A percentile compares a stretch with the other conserved stretches of the same genome.
These are phyloP conservation scores for Oncorhynchus clarkii DNA, from an alignment of 2,113 vertebrate genomes.

Conservation along the genomic window DNA sequence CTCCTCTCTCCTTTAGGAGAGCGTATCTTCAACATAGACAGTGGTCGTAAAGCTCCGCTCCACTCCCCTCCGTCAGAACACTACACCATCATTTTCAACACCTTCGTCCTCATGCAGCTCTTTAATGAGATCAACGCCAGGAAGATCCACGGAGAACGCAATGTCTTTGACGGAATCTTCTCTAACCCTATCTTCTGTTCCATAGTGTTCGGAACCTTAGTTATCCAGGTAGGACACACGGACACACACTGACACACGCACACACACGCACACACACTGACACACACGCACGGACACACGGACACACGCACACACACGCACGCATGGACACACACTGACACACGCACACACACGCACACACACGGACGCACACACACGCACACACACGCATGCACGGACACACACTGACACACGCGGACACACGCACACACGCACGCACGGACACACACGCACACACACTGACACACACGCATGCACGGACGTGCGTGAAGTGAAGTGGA, in stretches of 20 bases:
- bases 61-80: constrained; percentile 86
- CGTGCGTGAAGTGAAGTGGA: too few relatives aligned
- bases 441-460: too few relatives aligned
- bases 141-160: constrained; percentile 82
- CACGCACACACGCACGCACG: too few relatives aligned
- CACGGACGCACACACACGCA: constrained; percentile 13
- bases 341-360: neutral
- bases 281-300: constrained; percentile 15
- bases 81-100: constrained; percentile 84
- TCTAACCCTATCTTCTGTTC: constrained; percentile 84
- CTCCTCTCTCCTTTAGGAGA: constrained; percentile 71
- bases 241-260: neutral
- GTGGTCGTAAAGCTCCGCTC: constrained; percentile 82
- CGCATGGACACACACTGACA: neutral
- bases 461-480: too few relatives aligned
- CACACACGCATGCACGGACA: too few relatives aligned
- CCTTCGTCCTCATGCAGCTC: constrained; percentile 84
- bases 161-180: constrained; percentile 83
- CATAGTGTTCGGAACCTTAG: constrained; percentile 81
- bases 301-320: neutral
- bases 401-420: too few relatives aligned
- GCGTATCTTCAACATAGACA: constrained; percentile 88
- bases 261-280: constrained; percentile 8
- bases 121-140: constrained; percentile 85
- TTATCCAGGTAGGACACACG: constrained; percentile 69